Conservation (phyloP, 2,797 vertebrate genomes). For the Denticeps clupeoides region DNA sequence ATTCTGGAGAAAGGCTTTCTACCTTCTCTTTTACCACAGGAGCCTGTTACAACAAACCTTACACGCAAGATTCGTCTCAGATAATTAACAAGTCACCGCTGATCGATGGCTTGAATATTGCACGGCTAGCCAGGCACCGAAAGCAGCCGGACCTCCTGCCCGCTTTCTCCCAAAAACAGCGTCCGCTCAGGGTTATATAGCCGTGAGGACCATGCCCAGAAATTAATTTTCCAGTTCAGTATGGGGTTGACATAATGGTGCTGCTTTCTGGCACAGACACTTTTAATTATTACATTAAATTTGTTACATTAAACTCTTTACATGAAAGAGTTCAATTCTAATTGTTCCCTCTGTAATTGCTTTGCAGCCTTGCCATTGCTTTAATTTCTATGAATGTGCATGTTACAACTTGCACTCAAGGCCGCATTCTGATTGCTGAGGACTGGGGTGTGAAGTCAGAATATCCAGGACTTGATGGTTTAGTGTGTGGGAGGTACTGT, state of each 20-base stretch:
- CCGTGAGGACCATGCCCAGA: conserved; percentile 25
- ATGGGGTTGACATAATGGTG: conserved; percentile 6
- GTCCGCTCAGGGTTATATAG: conserved; percentile 15
- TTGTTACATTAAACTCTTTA: conserved; percentile 41
- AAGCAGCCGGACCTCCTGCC: conserved; percentile 8
- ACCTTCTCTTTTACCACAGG: conserved; percentile 2
- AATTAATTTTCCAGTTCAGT: conserved; percentile 35
- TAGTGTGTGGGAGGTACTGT: no score
- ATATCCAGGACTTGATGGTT: no score
- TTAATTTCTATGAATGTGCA: conserved; percentile 24
- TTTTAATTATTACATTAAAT: conserved; percentile 39
- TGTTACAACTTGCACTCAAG: conserved; percentile 27
- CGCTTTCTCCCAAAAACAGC: no score
- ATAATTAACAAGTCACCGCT: conserved; percentile 53
- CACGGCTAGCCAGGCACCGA: conserved; percentile 30
- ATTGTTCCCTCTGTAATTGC: conserved; percentile 41
- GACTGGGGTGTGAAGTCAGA: no score
- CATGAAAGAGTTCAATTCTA: conserved; percentile 31
- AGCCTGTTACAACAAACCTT: conserved; percentile 28
- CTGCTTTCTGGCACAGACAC: conserved; percentile 12
- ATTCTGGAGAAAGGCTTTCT: no score
- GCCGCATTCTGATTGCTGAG: conserved; percentile 33
- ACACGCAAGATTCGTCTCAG: conserved; percentile 36
- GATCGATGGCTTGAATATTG: conserved; percentile 42
- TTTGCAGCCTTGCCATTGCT: conserved; percentile 31